Conservation (phyloP, 1,140 invertebrate genomes). For the Drosophila nigrodunni region DNA sequence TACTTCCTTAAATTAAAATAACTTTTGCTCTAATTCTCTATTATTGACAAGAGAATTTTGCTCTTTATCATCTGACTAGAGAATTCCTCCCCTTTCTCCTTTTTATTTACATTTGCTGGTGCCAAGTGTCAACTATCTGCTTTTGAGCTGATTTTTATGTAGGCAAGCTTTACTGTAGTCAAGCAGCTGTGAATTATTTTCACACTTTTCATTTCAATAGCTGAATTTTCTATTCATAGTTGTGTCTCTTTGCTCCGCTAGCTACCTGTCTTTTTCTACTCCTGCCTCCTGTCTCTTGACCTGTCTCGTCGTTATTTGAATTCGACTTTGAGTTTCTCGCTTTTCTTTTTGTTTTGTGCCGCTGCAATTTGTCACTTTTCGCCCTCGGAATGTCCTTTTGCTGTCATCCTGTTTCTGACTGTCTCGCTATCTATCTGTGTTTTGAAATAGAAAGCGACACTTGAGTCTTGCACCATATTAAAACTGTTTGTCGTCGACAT, state of each 20-base stretch:
- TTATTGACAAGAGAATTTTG: not conserved
- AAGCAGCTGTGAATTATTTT: conserved; percentile 19
- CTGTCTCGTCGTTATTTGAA: conserved; percentile 40
- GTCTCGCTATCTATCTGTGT: conserved; percentile 36
- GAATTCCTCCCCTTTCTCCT: not conserved
- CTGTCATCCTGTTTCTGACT: conserved; percentile 28
- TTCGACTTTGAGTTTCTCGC: conserved; percentile 8
- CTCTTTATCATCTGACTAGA: not conserved
- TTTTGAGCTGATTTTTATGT: not conserved
- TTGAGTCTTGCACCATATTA: conserved; percentile 68
- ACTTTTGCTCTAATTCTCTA: not conserved
- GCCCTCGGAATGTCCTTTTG: conserved; percentile 54
- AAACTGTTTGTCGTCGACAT: conserved; percentile 68
- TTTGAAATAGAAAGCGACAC: conserved; percentile 48
- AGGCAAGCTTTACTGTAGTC: conserved; percentile 1
- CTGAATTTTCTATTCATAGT: conserved; percentile 22
- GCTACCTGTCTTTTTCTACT: not conserved
- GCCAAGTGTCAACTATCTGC: not conserved
- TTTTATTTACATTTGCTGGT: not conserved
- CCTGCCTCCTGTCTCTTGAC: conserved; percentile 39
- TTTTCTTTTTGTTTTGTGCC: conserved; percentile 50
- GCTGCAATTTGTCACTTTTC: conserved; percentile 74
- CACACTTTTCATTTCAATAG: conserved; percentile 18
- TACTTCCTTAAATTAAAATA: not conserved
- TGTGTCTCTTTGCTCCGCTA: not conserved